Conservation (phyloP, 1,140 invertebrate genomes). For the Berghia stephanieae region DNA sequence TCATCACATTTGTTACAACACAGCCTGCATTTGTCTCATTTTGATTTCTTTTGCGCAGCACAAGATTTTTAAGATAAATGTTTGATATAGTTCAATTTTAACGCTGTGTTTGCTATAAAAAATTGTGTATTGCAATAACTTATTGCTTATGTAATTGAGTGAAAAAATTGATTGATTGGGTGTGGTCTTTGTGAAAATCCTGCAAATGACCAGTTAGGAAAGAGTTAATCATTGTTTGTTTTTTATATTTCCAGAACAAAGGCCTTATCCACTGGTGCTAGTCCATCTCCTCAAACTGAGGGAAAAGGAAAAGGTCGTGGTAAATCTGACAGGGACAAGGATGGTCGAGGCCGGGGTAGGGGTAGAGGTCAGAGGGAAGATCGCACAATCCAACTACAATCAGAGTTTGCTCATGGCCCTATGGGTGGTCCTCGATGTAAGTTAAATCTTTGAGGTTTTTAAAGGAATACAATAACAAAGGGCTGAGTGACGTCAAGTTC, state of each 20-base stretch:
- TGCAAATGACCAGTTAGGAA: background rate
- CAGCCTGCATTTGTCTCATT: no score
- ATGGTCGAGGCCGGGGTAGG: conserved; percentile 41
- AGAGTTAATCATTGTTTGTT: background rate
- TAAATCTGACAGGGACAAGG: conserved; percentile 25
- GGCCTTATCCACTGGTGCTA: background rate
- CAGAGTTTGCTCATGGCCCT: conserved; percentile 60
- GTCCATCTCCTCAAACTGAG: background rate
- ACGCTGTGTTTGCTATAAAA: no score
- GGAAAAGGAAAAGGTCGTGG: conserved; percentile 17
- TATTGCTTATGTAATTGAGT: no score
- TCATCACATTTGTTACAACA: no score
- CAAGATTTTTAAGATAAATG: no score
- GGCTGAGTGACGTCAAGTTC: background rate
- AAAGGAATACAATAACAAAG: background rate
- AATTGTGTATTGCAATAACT: no score
- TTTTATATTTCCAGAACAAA: conserved; percentile 8
- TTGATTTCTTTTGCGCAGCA: no score
- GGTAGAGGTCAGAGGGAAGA: conserved; percentile 49
- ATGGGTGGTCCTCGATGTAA: conserved; percentile 21
- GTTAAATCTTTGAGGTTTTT: background rate
- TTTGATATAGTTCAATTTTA: no score
- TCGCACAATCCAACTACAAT: conserved; percentile 55
- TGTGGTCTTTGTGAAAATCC: no score
- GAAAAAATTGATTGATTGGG: no score